Evolutionary conservation across 2,888 invertebrate genomes (phyloP).

Genomic region (Drosophila prolongata): DNA sequence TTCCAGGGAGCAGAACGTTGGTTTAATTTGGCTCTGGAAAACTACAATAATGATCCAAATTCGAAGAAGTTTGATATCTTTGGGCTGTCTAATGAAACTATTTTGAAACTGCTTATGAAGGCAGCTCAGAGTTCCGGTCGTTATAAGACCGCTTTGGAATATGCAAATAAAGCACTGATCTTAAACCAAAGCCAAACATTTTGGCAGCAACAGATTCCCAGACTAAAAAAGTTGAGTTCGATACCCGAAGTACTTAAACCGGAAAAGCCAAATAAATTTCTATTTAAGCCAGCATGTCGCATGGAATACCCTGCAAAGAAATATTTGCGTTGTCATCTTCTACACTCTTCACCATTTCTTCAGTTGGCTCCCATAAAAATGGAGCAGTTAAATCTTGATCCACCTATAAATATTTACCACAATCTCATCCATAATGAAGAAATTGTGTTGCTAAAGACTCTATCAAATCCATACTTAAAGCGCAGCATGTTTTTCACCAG

Average conservation of each 20-base stretch:
- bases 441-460: conserved; percentile 2
- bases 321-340: conserved; percentile 7
- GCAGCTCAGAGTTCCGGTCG: conserved; percentile 3
- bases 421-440: conserved; percentile 8
- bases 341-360: conserved; percentile 8
- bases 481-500: background rate
- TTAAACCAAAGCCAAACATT: background rate
- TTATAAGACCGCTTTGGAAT: conserved; percentile 4
- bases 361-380: conserved; percentile 18
- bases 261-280: background rate
- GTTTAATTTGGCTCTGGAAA: conserved; percentile 22
- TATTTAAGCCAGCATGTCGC: conserved; percentile 3
- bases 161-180: background rate
- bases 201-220: conserved; percentile 9
- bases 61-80: conserved; percentile 1
- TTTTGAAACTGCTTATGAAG: conserved; percentile 16
- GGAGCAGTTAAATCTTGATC: conserved; percentile 13
- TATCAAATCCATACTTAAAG: conserved; percentile 2
- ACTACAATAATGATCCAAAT: background rate
- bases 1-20: conserved; percentile 14
- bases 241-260: background rate
- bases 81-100: background rate
- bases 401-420: conserved; percentile 16
- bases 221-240: conserved; percentile 1
- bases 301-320: conserved; percentile 3